These are phyloP conservation scores for Amblyornis subalaris DNA, from an alignment of 2,113 vertebrate species.

Conservation along the genomic window DNA sequence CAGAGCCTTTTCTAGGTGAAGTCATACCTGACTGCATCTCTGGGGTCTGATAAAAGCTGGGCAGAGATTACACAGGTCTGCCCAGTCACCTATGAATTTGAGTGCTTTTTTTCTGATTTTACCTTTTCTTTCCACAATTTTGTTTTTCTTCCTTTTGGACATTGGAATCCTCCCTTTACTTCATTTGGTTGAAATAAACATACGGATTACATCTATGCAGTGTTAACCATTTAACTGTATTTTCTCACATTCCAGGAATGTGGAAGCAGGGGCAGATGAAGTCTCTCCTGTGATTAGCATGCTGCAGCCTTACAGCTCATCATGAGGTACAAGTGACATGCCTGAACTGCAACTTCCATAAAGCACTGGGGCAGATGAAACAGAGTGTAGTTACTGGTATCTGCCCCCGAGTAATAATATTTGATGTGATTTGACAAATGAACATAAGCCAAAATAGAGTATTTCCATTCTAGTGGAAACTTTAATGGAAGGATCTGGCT, in stretches of 20 bases:
- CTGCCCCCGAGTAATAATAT: neutral
- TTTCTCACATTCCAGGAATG: neutral
- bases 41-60: neutral
- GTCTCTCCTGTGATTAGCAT: neutral
- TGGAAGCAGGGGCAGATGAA: neutral
- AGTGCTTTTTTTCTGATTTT: neutral
- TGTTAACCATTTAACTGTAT: neutral
- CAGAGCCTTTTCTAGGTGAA: neutral
- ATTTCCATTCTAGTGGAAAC: neutral
- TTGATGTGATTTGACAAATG: neutral
- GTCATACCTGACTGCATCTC: neutral
- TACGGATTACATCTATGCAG: neutral
- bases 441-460: neutral
- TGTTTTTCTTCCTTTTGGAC: neutral
- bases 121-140: neutral
- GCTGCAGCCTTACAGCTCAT: neutral
- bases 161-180: neutral
- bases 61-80: neutral
- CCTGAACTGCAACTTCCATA: neutral
- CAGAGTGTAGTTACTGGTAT: neutral
- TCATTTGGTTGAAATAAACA: neutral
- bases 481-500: neutral
- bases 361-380: neutral
- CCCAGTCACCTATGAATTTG: neutral
- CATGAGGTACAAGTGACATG: accelerated